Percentiles rank a stretch among this genome's conserved stretches.
Conservation (phyloP, 2,888 invertebrate species). For the Diaperis boleti region DNA sequence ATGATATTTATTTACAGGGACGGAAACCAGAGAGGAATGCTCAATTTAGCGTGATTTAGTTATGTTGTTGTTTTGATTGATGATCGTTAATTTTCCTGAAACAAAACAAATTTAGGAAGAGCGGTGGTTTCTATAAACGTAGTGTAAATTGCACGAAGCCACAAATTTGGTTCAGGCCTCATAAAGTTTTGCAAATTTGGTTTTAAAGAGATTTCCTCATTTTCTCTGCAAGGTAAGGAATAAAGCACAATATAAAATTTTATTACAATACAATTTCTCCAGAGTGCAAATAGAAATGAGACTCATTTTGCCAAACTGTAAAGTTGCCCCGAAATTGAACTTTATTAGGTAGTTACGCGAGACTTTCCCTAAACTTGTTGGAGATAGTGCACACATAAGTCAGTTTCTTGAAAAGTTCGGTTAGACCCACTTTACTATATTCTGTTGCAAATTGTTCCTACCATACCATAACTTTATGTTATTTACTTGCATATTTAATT, state of each 20-base stretch:
- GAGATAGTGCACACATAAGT: slow-evolving; percentile 18
- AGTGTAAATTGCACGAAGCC: slow-evolving; percentile 35
- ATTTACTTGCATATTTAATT: slow-evolving; percentile 34
- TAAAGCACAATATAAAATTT: slow-evolving; percentile 46
- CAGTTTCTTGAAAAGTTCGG: slow-evolving; percentile 21
- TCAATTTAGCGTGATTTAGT: slow-evolving; percentile 29
- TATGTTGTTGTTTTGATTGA: slow-evolving; percentile 36
- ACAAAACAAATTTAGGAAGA: slow-evolving; percentile 27
- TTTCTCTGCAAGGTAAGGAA: slow-evolving; percentile 39
- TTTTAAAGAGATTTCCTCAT: slow-evolving; percentile 46
- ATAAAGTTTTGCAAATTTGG: slow-evolving; percentile 42
- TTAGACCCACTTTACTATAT: slow-evolving; percentile 20
- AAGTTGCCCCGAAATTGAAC: slow-evolving; percentile 19
- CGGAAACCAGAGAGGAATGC: not conserved
- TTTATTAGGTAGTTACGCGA: slow-evolving; percentile 29
- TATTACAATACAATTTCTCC: slow-evolving; percentile 48
- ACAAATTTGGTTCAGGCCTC: slow-evolving; percentile 34
- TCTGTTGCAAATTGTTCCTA: slow-evolving; percentile 15
- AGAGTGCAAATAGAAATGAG: slow-evolving; percentile 43
- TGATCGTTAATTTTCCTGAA: slow-evolving; percentile 35
- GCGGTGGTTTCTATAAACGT: slow-evolving; percentile 34
- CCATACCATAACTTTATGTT: slow-evolving; percentile 20
- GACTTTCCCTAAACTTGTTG: slow-evolving; percentile 17
- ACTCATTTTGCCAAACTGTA: slow-evolving; percentile 23
- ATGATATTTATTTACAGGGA: not conserved